Percentiles rank a stretch among this genome's conserved stretches.
Conservation (phyloP, 2,113 vertebrate species). For the Amblyornis subalaris region DNA sequence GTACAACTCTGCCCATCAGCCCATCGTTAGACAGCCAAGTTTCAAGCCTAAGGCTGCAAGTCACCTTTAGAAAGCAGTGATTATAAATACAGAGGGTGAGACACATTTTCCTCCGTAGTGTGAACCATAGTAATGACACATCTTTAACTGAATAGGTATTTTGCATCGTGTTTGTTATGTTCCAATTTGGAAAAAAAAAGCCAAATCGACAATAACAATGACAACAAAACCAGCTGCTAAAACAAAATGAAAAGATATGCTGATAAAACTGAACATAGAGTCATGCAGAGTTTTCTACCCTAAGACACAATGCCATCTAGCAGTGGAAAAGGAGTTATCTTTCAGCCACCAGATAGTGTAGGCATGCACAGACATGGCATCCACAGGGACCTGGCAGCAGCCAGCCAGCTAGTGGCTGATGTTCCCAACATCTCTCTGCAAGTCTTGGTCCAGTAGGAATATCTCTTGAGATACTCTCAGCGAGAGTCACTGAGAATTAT, state of each 20-base stretch:
- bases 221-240: background rate
- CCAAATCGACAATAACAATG: background rate
- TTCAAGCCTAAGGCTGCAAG: background rate
- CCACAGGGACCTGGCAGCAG: background rate
- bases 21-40: background rate
- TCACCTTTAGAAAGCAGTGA: background rate
- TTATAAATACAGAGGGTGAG: background rate
- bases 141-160: background rate
- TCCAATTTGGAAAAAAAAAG: background rate
- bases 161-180: background rate
- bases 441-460: background rate
- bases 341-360: background rate
- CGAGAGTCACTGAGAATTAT: background rate
- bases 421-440: background rate
- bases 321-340: background rate
- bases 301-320: background rate
- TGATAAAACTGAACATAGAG: background rate
- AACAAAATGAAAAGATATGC: background rate
- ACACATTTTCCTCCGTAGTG: fast-evolving
- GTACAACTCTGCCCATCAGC: background rate
- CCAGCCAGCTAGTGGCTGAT: background rate
- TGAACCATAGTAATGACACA: background rate
- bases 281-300: background rate
- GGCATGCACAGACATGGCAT: background rate
- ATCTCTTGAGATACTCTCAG: background rate